phyloP scores from a whole-genome alignment of 2,888 invertebrate species.

The Perithous albicinctus region DNA sequence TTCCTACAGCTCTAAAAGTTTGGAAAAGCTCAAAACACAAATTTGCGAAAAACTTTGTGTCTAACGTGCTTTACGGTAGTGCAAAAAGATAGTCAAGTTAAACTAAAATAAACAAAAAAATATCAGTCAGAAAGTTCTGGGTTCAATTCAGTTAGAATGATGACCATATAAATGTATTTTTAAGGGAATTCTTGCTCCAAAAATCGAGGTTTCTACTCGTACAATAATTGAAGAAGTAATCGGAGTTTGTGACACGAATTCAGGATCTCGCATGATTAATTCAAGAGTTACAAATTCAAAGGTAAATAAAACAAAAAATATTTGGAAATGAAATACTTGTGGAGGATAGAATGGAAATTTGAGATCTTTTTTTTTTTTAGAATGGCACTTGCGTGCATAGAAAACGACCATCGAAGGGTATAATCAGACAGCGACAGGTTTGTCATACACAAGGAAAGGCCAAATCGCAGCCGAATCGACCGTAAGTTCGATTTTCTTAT shows the following conservation, averaged over 20 bases:
- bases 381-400: constrained; percentile 74
- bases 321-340: background rate
- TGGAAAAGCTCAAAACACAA: too few relatives aligned
- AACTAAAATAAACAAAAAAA: too few relatives aligned
- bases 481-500: constrained; percentile 70
- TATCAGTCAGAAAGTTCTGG: too few relatives aligned
- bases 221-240: constrained; percentile 88
- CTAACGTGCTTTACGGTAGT: too few relatives aligned
- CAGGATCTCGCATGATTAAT: constrained; percentile 80
- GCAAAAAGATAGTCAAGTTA: too few relatives aligned
- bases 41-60: too few relatives aligned
- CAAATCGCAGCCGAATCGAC: constrained; percentile 67
- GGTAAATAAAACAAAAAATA: constrained; percentile 66
- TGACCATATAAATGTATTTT: too few relatives aligned
- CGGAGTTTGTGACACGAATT: constrained; percentile 72
- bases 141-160: too few relatives aligned
- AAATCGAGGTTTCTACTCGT: constrained; percentile 89
- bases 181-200: constrained; percentile 90
- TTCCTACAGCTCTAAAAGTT: too few relatives aligned
- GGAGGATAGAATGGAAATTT: background rate
- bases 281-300: constrained; percentile 84
- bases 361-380: constrained; percentile 66
- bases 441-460: constrained; percentile 78
- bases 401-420: constrained; percentile 74
- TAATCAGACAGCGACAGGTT: constrained; percentile 80